Base-by-base conservation (phyloP, 2,113 vertebrate species). In the Nymphicus hollandicus region DNA sequence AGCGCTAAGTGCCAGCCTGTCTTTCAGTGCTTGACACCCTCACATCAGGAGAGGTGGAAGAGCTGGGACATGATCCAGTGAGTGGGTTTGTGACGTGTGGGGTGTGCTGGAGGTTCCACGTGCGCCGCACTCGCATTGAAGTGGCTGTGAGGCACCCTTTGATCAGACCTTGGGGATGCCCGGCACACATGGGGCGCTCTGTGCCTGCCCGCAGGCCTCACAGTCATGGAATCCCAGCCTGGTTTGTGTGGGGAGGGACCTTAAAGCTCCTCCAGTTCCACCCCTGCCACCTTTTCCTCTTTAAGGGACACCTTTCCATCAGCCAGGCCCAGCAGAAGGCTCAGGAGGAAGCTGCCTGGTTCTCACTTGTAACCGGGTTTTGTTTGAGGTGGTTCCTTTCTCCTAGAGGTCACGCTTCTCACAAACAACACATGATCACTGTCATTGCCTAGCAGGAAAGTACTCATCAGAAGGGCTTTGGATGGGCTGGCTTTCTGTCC, bases 121-220 rank as follows among this genome's bases (percentile, higher is more conserved):
- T 13, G 5, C 61, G 73, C 84, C 44, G 24, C 63, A 23, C 49
- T 6, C 1, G 10, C 49, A 0, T 11, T 50, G 6, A 71, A 70
- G 55, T 18, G 28, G 29, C 46, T 16, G 3, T 2, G 23, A 18
- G 39, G 35, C 7, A 8, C 55, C 23, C 7, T 0, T 13, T 35
- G 14, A 2, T 15, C 24, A 17, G 18, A 29, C 78, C 85, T 43
- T 24, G 44, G 55, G 56, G 56, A 7, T 35, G 33, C 22, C 33
- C 56, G 10, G 56, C 33, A 1, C 56, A 15, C 13, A 1, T 14
- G 9, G 3, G 56, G 56, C 20, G 4, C 56, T 44, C 56, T n/a
- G 55, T 23, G 55, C 55, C 55, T n/a, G 22, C 56, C 43, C 13
- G 0, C 56, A 23, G 9, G 56, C 56, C n/a, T 20, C 55, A 23